Percentiles rank a stretch among this genome's conserved stretches.
Conservation (phyloP, 2,888 invertebrate genomes). For the Ypsolopha sequella region DNA sequence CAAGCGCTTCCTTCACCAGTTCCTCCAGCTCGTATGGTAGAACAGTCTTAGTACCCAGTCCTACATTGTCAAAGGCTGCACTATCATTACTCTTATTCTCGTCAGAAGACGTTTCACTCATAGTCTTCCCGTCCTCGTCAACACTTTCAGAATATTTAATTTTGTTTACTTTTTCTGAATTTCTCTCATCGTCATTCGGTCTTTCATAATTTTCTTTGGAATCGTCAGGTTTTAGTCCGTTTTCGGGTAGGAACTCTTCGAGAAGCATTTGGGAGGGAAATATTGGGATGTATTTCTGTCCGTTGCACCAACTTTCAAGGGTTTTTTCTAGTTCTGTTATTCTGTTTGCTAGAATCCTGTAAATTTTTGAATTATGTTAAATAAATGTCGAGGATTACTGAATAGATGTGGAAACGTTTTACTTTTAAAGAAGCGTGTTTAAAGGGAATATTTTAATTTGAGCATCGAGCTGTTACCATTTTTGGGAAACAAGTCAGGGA, state of each 20-base stretch:
- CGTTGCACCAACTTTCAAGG: constrained; percentile 73
- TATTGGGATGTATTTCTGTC: constrained; percentile 57
- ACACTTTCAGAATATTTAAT: constrained; percentile 34
- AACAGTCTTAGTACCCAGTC: constrained; percentile 47
- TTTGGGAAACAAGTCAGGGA: no score
- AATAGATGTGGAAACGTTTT: no score
- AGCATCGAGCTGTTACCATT: no score
- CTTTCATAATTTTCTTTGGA: constrained; percentile 25
- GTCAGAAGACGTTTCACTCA: constrained; percentile 24
- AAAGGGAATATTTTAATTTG: no score
- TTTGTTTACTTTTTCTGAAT: constrained; percentile 18
- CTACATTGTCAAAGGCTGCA: constrained; percentile 20
- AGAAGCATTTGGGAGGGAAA: constrained; percentile 77
- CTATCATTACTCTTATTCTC: constrained; percentile 20
- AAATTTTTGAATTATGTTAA: no score
- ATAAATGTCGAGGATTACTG: no score
- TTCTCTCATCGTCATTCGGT: constrained; percentile 11
- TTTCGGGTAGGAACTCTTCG: constrained; percentile 62
- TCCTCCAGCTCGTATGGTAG: constrained; percentile 73
- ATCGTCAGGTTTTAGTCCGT: constrained; percentile 34
- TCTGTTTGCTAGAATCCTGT: constrained; percentile 82
- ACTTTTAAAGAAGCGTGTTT: no score
- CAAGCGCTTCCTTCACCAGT: constrained; percentile 72
- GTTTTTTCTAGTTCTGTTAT: constrained; percentile 87
- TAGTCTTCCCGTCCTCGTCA: constrained; percentile 42